These are phyloP conservation scores for Melanchra persicariae DNA, from an alignment of 2,888 invertebrate species.

Conservation along the genomic window DNA sequence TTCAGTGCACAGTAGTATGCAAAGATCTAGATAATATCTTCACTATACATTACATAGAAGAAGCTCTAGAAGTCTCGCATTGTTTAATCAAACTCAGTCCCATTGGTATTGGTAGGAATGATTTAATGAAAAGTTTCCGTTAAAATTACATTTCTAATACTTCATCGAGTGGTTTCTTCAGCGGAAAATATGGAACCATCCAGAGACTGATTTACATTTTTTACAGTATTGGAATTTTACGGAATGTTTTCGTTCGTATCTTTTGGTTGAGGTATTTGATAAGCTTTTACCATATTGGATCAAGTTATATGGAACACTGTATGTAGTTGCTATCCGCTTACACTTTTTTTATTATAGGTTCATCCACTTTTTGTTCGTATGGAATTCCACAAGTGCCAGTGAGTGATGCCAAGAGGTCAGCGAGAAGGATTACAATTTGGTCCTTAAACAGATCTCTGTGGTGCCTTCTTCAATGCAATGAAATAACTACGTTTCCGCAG, in stretches of 20 bases:
- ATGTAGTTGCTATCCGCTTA: conserved; percentile 13
- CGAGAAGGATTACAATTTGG: conserved; percentile 1
- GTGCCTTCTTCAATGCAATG: too few species aligned
- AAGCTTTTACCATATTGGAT: conserved; percentile 15
- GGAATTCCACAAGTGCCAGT: conserved; percentile 6
- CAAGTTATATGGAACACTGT: not conserved
- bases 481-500: conserved; percentile 1
- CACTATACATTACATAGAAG: not conserved
- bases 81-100: conserved; percentile 15
- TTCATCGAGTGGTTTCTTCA: not conserved
- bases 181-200: not conserved
- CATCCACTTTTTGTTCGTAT: not conserved
- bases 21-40: not conserved
- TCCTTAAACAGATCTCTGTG: conserved; percentile 1
- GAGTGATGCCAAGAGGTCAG: not conserved
- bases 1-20: too few species aligned
- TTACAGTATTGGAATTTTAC: not conserved
- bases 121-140: conserved; percentile 31
- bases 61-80: conserved; percentile 27
- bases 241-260: not conserved
- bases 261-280: conserved; percentile 8
- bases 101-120: conserved; percentile 7
- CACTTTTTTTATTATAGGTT: not conserved
- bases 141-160: not conserved
- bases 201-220: not conserved